Percentiles rank a stretch among this genome's conserved stretches.
These are phyloP conservation scores for Rhombomys opimus DNA, from an alignment of 2,113 vertebrate species.

Conservation along the genomic window DNA sequence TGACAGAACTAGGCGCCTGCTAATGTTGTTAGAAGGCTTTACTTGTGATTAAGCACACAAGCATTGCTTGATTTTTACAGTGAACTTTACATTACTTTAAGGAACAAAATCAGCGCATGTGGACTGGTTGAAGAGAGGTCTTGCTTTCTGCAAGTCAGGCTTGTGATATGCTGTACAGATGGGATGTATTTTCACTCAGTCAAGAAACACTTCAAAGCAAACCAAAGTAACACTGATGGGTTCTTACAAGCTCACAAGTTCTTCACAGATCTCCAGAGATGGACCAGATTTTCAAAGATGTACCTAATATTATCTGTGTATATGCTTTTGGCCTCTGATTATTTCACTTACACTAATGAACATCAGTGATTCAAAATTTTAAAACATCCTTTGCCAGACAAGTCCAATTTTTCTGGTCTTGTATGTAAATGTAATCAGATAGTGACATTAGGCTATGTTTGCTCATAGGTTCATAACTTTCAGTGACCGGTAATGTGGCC, in stretches of 20 bases:
- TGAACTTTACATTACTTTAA: neutral
- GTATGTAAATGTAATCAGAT: neutral
- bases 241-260: constrained; percentile 54
- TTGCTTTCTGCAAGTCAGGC: constrained; percentile 52
- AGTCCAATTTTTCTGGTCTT: constrained; percentile 35
- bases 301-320: constrained; percentile 27
- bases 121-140: neutral
- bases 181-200: constrained; percentile 71
- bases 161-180: constrained; percentile 41
- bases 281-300: constrained; percentile 38
- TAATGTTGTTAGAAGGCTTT: neutral
- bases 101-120: constrained; percentile 23
- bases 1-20: neutral
- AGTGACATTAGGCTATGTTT: neutral
- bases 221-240: constrained; percentile 26
- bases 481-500: neutral
- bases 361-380: constrained; percentile 43
- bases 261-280: constrained; percentile 42
- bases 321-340: constrained; percentile 7
- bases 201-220: constrained; percentile 71
- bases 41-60: constrained; percentile 14
- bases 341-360: constrained; percentile 58
- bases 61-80: neutral
- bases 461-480: neutral
- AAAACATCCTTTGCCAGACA: constrained; percentile 28